Conservation (phyloP, 2,797 vertebrate genomes). For the Sebastes diaconus region DNA sequence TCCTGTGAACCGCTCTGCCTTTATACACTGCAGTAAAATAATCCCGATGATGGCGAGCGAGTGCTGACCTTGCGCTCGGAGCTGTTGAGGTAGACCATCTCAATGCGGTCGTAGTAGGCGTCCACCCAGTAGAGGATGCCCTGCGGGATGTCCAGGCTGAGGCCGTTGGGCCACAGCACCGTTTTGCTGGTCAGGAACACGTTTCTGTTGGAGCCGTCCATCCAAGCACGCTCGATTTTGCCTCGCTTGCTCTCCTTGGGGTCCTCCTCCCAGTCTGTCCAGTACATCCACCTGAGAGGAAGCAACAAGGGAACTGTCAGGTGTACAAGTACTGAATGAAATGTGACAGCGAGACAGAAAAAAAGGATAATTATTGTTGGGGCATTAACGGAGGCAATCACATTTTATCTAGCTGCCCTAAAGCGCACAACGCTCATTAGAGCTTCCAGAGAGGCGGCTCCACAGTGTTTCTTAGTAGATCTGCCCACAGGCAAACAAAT, state of each 20-base stretch:
- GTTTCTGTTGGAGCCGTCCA: slow-evolving; percentile 95
- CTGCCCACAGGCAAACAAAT: slow-evolving; percentile 10
- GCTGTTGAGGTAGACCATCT: slow-evolving; percentile 94
- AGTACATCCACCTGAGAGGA: slow-evolving; percentile 94
- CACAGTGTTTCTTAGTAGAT: slow-evolving; percentile 12
- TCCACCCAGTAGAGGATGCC: slow-evolving; percentile 97
- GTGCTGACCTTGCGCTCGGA: slow-evolving; percentile 89
- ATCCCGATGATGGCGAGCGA: not conserved
- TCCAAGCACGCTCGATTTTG: slow-evolving; percentile 97
- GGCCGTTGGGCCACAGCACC: slow-evolving; percentile 95
- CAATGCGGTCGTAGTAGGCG: slow-evolving; percentile 96
- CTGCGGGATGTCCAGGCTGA: slow-evolving; percentile 94
- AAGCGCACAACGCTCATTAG: slow-evolving; percentile 2
- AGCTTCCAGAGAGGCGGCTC: not conserved
- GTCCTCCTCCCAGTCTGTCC: slow-evolving; percentile 99
- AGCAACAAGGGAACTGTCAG: not conserved
- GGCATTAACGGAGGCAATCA: not conserved
- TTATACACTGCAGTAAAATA: not conserved
- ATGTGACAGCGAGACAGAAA: not conserved
- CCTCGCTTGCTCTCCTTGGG: slow-evolving; percentile 97
- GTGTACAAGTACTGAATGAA: not conserved
- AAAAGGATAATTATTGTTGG: not conserved
- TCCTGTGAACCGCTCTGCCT: not conserved
- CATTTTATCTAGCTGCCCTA: slow-evolving; percentile 8
- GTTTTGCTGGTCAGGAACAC: slow-evolving; percentile 96